Conservation (phyloP, 2,113 vertebrate species). For the Hystrix cristata region DNA sequence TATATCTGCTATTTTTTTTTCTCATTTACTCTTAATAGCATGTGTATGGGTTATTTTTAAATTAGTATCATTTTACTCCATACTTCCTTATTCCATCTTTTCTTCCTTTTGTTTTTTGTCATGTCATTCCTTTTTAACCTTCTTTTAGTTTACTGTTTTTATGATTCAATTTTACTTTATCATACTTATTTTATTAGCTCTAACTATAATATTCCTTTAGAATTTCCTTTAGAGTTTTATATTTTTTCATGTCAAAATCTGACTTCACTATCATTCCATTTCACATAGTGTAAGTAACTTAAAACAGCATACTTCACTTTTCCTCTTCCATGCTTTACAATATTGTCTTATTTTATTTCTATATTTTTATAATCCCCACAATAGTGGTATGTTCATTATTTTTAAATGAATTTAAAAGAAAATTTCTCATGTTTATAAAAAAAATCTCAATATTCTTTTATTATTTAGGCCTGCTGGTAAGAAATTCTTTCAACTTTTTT, state of each 20-base stretch:
- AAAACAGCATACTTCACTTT: not conserved
- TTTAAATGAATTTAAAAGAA: not conserved
- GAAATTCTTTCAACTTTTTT: not conserved
- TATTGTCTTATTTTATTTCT: conserved; percentile 10
- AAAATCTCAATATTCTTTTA: not conserved
- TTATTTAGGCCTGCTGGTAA: not conserved
- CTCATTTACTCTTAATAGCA: not conserved
- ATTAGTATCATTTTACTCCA: not conserved
- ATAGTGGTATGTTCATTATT: not conserved
- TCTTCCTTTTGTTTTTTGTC: not conserved
- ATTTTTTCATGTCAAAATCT: not conserved
- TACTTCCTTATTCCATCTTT: not conserved
- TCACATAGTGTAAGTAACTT: not conserved
- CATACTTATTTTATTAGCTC: not conserved
- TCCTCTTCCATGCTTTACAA: not conserved
- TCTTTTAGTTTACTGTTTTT: conserved; percentile 2
- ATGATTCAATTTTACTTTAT: not conserved
- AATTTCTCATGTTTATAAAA: not conserved
- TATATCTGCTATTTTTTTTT: not conserved
- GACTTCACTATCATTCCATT: not conserved
- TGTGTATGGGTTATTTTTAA: not conserved
- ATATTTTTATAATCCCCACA: not conserved
- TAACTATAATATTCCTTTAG: not conserved
- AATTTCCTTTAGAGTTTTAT: not conserved
- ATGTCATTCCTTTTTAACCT: not conserved